Percentiles rank a stretch among this genome's conserved stretches.
Conservation (phyloP, 2,888 invertebrate genomes). For the Melinaea marsaeus region DNA sequence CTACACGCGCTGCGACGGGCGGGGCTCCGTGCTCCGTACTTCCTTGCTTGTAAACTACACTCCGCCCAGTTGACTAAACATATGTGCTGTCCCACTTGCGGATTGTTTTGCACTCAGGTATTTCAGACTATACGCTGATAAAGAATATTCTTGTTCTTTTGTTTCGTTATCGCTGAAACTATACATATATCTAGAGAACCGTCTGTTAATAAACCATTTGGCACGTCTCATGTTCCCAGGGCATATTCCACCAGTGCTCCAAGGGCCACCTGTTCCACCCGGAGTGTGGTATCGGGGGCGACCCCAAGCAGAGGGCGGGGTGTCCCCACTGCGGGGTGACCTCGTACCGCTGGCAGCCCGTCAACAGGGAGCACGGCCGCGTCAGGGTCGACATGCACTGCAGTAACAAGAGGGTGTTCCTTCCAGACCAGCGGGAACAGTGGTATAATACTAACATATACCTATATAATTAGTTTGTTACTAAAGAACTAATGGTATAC, state of each 20-base stretch:
- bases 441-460: slow-evolving; percentile 45
- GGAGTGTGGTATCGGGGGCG: slow-evolving; percentile 80
- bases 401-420: slow-evolving; percentile 56
- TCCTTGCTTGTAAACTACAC: slow-evolving; percentile 88
- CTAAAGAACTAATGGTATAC: too few relatives aligned
- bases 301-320: slow-evolving; percentile 46
- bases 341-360: slow-evolving; percentile 58
- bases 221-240: slow-evolving; percentile 66
- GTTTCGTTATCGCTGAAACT: too few relatives aligned
- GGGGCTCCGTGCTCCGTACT: slow-evolving; percentile 86
- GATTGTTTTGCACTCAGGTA: slow-evolving; percentile 93
- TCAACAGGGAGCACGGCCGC: slow-evolving; percentile 44
- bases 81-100: slow-evolving; percentile 93
- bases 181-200: too few relatives aligned
- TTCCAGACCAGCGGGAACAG: slow-evolving; percentile 68
- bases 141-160: too few relatives aligned
- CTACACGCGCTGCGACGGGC: slow-evolving; percentile 80
- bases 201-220: too few relatives aligned
- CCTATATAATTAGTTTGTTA: too few relatives aligned
- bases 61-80: slow-evolving; percentile 85
- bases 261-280: slow-evolving; percentile 89
- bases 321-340: slow-evolving; percentile 71
- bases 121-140: too few relatives aligned
- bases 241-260: slow-evolving; percentile 89
- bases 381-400: slow-evolving; percentile 55